These are phyloP conservation scores for Sylvilagus floridanus DNA, from an alignment of 2,797 vertebrate genomes.

Conservation along the genomic window DNA sequence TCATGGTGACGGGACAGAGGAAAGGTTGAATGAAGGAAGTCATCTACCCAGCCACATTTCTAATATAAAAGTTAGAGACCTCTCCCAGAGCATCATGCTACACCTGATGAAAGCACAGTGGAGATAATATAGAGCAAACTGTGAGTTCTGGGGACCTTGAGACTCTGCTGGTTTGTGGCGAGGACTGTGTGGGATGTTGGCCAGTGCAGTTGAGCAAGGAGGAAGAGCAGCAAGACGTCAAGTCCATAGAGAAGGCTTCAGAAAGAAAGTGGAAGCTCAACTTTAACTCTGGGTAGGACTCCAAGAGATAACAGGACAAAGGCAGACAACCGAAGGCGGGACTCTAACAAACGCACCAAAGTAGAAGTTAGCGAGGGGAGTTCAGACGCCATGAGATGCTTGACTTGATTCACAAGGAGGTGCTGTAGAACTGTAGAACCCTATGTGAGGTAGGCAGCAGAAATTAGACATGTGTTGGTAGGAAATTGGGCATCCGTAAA, in stretches of 20 bases:
- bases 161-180: not conserved
- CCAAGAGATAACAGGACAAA: not conserved
- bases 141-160: not conserved
- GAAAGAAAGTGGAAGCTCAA: not conserved
- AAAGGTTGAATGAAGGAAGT: not conserved
- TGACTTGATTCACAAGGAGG: no score
- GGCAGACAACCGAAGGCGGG: not conserved
- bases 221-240: not conserved
- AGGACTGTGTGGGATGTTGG: not conserved
- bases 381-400: accelerated
- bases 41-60: not conserved
- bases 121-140: not conserved
- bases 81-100: accelerated
- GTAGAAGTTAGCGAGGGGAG: not conserved
- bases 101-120: not conserved
- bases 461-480: not conserved
- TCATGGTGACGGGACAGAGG: not conserved
- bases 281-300: not conserved
- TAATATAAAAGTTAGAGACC: not conserved
- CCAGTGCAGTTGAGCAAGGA: not conserved
- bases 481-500: not conserved
- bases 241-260: not conserved
- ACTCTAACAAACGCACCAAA: not conserved
- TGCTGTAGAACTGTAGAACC: not conserved
- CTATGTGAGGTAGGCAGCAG: not conserved